phyloP scores from a whole-genome alignment of 1,140 invertebrate species.

The Sycophila sp. region DNA sequence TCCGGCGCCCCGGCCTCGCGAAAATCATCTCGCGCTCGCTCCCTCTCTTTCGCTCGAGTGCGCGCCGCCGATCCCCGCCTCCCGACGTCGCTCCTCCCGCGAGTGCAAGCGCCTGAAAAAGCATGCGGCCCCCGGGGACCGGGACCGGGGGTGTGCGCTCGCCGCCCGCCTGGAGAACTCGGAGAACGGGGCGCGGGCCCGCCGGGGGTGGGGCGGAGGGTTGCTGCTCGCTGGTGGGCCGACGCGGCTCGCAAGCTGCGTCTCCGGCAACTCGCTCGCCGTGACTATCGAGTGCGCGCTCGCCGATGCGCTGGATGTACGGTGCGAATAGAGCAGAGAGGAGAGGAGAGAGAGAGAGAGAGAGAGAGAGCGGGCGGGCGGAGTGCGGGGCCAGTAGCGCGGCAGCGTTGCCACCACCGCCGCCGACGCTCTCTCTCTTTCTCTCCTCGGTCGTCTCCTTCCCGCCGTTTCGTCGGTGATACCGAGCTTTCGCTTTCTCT shows the following conservation, averaged over 20 bases:
- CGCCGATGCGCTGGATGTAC: no score
- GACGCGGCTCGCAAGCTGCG: no score
- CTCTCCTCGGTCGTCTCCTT: conserved; percentile 14
- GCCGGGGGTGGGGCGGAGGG: no score
- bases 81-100: neutral
- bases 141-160: conserved; percentile 31
- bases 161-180: conserved; percentile 41
- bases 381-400: neutral
- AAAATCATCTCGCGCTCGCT: conserved; percentile 20
- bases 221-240: no score
- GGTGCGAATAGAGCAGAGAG: no score
- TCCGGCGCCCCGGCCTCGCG: neutral
- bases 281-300: neutral
- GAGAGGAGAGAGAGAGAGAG: no score
- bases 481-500: no score
- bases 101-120: neutral
- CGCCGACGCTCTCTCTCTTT: neutral
- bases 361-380: no score
- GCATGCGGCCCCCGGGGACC: neutral
- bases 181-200: conserved; percentile 8
- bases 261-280: no score
- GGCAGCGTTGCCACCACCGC: neutral
- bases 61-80: neutral
- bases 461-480: no score
- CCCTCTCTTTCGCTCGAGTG: neutral